Evolutionary conservation across 2,113 vertebrate genomes (phyloP).

Genomic region (Ardeotis arabs): DNA sequence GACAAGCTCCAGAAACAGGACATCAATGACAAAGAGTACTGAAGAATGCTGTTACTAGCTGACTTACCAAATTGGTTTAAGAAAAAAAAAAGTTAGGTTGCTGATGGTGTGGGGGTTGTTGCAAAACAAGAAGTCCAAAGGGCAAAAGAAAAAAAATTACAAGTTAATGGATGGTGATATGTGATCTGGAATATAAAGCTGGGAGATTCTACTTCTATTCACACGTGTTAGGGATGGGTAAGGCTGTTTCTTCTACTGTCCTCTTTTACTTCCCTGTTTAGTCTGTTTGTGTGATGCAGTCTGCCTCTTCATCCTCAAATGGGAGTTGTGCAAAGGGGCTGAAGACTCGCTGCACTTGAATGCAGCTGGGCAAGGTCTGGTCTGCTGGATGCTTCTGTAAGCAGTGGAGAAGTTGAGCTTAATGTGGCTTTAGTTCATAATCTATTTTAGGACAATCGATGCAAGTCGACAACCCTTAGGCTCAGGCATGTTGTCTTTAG

Average conservation of each 20-base stretch:
- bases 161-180: neutral
- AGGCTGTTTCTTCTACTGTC: neutral
- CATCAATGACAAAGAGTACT: neutral
- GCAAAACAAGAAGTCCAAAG: neutral
- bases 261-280: neutral
- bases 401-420: neutral
- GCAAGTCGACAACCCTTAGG: neutral
- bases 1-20: neutral
- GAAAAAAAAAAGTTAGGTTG: neutral
- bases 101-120: rapidly evolving
- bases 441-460: neutral
- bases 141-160: neutral
- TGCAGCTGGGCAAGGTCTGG: neutral
- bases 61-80: neutral
- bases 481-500: neutral
- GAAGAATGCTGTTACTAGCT: neutral
- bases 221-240: neutral
- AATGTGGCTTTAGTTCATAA: neutral
- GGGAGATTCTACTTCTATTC: neutral
- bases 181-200: neutral
- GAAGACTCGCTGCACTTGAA: neutral
- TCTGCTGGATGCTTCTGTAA: neutral
- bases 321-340: neutral
- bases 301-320: neutral
- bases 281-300: neutral